These are phyloP conservation scores for Falco biarmicus DNA, from an alignment of 2,797 vertebrate genomes.

Conservation along the genomic window DNA sequence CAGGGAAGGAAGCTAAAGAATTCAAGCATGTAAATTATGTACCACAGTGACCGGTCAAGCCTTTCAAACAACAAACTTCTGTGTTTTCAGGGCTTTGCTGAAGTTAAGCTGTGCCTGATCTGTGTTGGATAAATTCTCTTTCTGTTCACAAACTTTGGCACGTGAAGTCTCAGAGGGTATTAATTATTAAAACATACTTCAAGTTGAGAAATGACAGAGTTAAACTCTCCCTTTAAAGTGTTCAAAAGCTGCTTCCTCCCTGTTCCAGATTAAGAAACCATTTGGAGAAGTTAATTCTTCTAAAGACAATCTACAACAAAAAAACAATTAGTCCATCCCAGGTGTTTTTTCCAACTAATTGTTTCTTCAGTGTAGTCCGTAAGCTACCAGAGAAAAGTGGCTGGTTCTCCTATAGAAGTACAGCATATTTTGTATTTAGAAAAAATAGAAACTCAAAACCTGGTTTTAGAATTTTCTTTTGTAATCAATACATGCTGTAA, in stretches of 20 bases:
- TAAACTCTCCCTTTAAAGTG: slow-evolving; percentile 17
- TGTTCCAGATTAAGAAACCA: background rate
- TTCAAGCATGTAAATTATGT: slow-evolving; percentile 6
- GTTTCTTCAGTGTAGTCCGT: background rate
- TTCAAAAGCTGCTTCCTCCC: background rate
- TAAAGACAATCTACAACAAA: background rate
- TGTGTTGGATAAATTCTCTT: background rate
- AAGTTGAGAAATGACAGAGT: background rate
- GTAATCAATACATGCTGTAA: background rate
- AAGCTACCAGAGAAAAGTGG: background rate
- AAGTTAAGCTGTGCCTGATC: background rate
- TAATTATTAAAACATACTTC: slow-evolving; percentile 32
- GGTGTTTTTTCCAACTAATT: background rate
- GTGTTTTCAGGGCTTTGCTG: background rate
- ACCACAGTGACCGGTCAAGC: fast-evolving
- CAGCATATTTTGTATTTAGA: background rate
- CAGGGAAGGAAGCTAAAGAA: slow-evolving; percentile 32
- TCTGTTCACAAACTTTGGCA: background rate
- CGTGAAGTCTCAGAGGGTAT: background rate
- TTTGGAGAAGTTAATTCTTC: background rate
- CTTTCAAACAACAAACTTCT: background rate
- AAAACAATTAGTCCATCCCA: background rate
- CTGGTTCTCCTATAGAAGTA: background rate
- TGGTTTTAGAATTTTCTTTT: background rate
- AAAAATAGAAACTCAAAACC: background rate